These are phyloP conservation scores for Drosophila lacicola DNA, from an alignment of 2,888 invertebrate species.

Conservation along the genomic window DNA sequence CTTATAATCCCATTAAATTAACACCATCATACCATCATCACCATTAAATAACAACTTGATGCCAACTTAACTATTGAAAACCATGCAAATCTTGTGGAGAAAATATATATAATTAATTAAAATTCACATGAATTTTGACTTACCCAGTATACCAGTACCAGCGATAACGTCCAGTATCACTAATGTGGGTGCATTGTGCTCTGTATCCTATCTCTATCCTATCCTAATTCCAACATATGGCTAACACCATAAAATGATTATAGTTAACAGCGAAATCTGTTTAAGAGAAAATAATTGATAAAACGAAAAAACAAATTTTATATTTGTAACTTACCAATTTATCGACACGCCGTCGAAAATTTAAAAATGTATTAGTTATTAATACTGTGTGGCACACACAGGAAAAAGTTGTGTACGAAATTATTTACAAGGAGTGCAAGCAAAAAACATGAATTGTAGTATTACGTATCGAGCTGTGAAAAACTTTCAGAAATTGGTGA, in stretches of 20 bases:
- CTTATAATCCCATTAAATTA: neutral
- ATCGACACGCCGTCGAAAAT: neutral
- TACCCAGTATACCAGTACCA: slow-evolving; percentile 18
- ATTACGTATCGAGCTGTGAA: neutral
- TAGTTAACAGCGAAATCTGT: neutral
- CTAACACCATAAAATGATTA: slow-evolving; percentile 2
- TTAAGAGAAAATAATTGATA: neutral
- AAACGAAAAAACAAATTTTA: neutral
- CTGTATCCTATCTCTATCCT: slow-evolving; percentile 10
- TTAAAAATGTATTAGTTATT: neutral
- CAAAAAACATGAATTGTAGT: neutral
- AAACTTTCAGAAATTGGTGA: too few species aligned
- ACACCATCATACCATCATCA: slow-evolving; percentile 10
- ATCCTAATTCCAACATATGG: slow-evolving; percentile 44
- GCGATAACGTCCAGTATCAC: slow-evolving; percentile 3
- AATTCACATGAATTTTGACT: neutral
- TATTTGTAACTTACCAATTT: neutral
- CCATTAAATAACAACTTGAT: slow-evolving; percentile 21
- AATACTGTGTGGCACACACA: neutral
- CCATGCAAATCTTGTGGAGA: slow-evolving; percentile 37
- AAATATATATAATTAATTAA: too few species aligned
- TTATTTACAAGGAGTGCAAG: slow-evolving; percentile 21
- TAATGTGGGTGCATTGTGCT: slow-evolving; percentile 13
- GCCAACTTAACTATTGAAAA: slow-evolving; percentile 28
- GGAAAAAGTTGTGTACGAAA: neutral